Base-by-base conservation (phyloP, 2,888 invertebrate genomes). In the Philereme vetulata region DNA sequence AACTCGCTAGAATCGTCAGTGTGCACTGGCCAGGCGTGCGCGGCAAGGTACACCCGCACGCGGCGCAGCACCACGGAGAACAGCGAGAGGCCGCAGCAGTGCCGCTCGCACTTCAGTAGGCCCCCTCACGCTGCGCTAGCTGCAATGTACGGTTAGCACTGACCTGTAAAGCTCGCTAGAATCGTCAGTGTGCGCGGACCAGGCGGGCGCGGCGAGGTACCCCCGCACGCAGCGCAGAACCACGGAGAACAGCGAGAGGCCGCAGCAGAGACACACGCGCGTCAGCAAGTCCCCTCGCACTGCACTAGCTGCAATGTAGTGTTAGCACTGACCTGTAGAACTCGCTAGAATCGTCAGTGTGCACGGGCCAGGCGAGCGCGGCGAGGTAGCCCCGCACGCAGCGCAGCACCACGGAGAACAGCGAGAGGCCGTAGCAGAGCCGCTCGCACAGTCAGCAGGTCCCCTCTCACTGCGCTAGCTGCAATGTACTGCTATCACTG, bases 161-260 rank as follows among this genome's bases (percentile, higher is more conserved):
- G 2, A 46, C 64, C 62, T 60, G 60, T 65, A 59, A 60, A 64
- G 62, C 92, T 99, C 99, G 1, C 96, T 96, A 79, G 99, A 99
- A 86, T 99, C 99, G 84, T 99, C 98, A 0, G 98, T 95, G 84
- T 98, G 97, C 93, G 98, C 97, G 44, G 97, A 97, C 99, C 99
- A 99, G 52, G 97, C 95, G n/a, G 97, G 96, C 82, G 98, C 97
- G 67, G 96, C 94, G 59, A 99, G 93, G 86, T 97, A 98, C 55
- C 95, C 95, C 72, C 97, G 95, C 66, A 99, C 94, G 47, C 98
- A 93, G 56, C 96, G 96, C 70, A 99, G 93, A 65, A 99, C 97
- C 8, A 98, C 97, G 84, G 98, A 98, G 91, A 99, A 99, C 79
- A 99, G 97, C 32, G 98, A 98, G 62, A 99, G 93, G 0, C 99